These are phyloP conservation scores for Scortum barcoo DNA, from an alignment of 2,113 vertebrate species.

Conservation along the genomic window DNA sequence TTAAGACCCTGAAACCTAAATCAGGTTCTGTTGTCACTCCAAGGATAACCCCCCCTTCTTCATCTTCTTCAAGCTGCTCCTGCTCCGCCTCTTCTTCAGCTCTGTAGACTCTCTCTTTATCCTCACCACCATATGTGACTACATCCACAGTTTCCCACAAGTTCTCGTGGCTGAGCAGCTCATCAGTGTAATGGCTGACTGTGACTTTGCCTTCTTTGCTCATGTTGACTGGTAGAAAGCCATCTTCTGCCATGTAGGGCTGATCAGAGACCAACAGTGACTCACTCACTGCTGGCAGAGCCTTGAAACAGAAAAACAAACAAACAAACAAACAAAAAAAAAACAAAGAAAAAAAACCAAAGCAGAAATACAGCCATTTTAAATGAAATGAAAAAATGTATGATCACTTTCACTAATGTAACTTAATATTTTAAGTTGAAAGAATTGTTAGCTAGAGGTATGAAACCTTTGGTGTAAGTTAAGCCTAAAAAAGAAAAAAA, in stretches of 20 bases:
- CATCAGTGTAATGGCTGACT: constrained; percentile 1
- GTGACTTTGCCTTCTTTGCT: constrained; percentile 10
- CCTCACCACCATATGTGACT: neutral
- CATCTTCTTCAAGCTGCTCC: constrained; percentile 13
- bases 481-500: too few relatives aligned
- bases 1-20: neutral
- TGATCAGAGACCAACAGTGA: constrained; percentile 69
- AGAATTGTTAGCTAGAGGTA: neutral
- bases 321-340: too few relatives aligned
- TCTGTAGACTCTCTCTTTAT: constrained; percentile 11
- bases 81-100: constrained; percentile 10
- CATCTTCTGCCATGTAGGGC: constrained; percentile 29
- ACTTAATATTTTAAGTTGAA: neutral
- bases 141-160: constrained; percentile 1
- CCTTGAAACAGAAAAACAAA: too few relatives aligned
- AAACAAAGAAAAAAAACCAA: too few relatives aligned
- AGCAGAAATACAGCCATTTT: neutral
- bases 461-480: too few relatives aligned
- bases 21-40: neutral
- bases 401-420: neutral
- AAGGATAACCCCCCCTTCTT: neutral
- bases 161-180: constrained; percentile 1
- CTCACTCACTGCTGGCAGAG: constrained; percentile 62
- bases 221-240: constrained; percentile 10
- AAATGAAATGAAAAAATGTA: neutral